Evolutionary conservation across 2,888 invertebrate genomes (phyloP).

Genomic region (Rotaria sp.): DNA sequence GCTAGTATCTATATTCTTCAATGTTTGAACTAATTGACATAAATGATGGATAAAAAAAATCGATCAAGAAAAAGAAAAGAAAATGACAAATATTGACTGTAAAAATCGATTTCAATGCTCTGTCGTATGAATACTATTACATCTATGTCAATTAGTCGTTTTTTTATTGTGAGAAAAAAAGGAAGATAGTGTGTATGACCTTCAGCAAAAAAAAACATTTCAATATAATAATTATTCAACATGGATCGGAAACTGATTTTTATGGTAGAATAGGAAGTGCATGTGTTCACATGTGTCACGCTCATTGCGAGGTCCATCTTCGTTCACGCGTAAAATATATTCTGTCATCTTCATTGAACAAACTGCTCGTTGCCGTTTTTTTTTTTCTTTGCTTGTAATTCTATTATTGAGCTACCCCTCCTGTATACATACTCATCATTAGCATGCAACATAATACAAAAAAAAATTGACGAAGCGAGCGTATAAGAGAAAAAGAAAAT

Average conservation of each 20-base stretch:
- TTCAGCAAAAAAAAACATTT: background rate
- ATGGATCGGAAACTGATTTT: background rate
- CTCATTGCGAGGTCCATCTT: background rate
- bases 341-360: constrained; percentile 11
- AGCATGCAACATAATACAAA: background rate
- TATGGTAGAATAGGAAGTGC: background rate
- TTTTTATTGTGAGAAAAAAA: background rate
- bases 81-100: background rate
- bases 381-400: background rate
- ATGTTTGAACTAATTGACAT: background rate
- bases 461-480: background rate
- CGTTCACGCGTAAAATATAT: constrained; percentile 12
- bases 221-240: background rate
- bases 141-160: background rate
- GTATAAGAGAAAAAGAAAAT: background rate
- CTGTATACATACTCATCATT: background rate
- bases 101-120: too few relatives aligned
- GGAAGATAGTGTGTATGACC: background rate
- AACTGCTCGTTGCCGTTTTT: background rate
- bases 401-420: background rate
- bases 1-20: background rate
- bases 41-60: background rate
- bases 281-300: background rate
- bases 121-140: background rate
- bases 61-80: background rate